Conservation (phyloP, 2,113 vertebrate genomes). For the Callipepla squamata region DNA sequence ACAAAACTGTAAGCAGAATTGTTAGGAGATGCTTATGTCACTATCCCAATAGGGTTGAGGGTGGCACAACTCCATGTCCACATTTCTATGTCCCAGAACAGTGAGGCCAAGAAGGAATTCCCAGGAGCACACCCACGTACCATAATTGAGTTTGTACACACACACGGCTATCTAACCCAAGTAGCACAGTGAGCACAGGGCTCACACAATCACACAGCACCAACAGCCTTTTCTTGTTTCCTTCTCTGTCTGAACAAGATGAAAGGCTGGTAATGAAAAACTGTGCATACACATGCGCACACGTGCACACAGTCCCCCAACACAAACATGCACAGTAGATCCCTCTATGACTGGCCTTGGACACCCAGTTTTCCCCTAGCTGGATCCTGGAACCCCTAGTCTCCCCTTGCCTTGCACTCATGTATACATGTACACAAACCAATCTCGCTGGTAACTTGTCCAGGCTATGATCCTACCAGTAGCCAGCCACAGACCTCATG, state of each 20-base stretch:
- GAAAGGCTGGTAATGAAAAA: not conserved
- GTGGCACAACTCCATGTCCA: not conserved
- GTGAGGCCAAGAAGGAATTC: not conserved
- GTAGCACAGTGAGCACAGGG: not conserved
- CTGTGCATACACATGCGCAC: not conserved
- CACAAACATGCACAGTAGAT: not conserved
- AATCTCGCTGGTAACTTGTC: not conserved
- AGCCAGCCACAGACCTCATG: not conserved
- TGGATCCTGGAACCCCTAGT: not conserved
- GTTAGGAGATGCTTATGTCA: not conserved
- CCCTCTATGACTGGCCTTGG: not conserved
- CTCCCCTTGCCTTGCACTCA: not conserved
- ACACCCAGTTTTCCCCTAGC: not conserved
- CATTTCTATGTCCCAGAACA: not conserved
- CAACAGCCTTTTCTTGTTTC: rapidly evolving
- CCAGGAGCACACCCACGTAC: not conserved
- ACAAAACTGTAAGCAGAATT: not conserved
- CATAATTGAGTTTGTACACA: rapidly evolving
- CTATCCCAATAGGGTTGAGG: not conserved
- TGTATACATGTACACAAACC: not conserved
- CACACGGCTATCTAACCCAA: not conserved
- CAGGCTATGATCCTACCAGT: not conserved
- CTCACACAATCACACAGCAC: not conserved
- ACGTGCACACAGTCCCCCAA: not conserved
- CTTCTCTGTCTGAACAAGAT: not conserved